These are phyloP conservation scores for Acrobeloides nanus DNA, from an alignment of 2,888 invertebrate species.

Conservation along the genomic window DNA sequence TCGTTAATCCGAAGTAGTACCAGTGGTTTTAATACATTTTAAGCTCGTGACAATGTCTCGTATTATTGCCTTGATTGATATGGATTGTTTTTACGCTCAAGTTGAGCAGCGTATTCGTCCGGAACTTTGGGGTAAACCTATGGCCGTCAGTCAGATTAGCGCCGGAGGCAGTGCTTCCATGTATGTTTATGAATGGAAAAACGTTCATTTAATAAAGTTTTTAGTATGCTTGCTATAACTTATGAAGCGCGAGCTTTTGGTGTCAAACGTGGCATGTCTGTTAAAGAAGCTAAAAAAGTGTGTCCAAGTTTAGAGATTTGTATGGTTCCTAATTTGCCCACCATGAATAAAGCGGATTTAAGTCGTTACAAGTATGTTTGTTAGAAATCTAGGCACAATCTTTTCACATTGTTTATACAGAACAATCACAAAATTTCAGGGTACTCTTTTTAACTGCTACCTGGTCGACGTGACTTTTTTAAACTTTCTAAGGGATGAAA, in stretches of 20 bases:
- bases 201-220: constrained; percentile 53
- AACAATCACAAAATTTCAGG: too few relatives aligned
- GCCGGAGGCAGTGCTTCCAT: constrained; percentile 11
- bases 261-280: constrained; percentile 77
- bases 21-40: too few relatives aligned
- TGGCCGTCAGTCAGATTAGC: constrained; percentile 93
- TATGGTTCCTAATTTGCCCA: constrained; percentile 33
- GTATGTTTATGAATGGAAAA: not conserved
- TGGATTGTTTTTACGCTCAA: constrained; percentile 99
- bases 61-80: constrained; percentile 78
- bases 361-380: constrained; percentile 64
- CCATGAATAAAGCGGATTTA: constrained; percentile 85
- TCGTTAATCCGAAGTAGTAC: too few relatives aligned
- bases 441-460: too few relatives aligned
- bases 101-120: constrained; percentile 83
- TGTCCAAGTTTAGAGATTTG: constrained; percentile 76
- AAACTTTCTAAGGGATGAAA: too few relatives aligned
- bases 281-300: constrained; percentile 80
- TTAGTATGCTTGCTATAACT: constrained; percentile 89
- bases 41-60: too few relatives aligned
- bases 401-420: too few relatives aligned
- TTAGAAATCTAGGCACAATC: too few relatives aligned
- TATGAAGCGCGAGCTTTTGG: constrained; percentile 86
- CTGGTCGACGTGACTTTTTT: too few relatives aligned
- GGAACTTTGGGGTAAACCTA: constrained; percentile 73